Base-by-base conservation (phyloP, 2,888 invertebrate genomes). In the Acanthococcus lagerstroemiae region DNA sequence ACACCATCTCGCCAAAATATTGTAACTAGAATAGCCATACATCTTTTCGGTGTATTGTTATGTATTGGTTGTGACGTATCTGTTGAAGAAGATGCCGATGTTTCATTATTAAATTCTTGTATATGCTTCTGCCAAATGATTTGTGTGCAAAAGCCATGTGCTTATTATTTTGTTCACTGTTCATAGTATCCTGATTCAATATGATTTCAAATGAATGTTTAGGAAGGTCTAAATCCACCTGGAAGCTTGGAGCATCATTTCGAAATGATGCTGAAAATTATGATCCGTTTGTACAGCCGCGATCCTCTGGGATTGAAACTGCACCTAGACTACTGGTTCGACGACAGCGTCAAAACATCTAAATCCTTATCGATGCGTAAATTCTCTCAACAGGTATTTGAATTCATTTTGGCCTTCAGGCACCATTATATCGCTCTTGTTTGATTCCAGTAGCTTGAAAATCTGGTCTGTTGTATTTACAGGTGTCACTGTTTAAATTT, bases 401-500 rank as follows among this genome's bases (percentile, higher is more conserved):
- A n/a, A n/a, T n/a, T n/a, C n/a, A n/a, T n/a, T n/a, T 6, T 48
- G n/a, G n/a, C 48, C 48, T 17, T 48, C 48, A 48, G 48, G 48
- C 19, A 48, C 19, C 19, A 17, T 9, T 37, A 12, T 37, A 37
- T 37, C n/a, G 44, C 44, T 37, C 9, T 37, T 37, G 44, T n/a
- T n/a, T n/a, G n/a, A n/a, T n/a, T n/a, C n/a, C n/a, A n/a, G n/a
- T n/a, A n/a, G n/a, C n/a, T n/a, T n/a, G n/a, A n/a, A n/a, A n/a
- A n/a, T n/a, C n/a, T n/a, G n/a, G 56, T 37, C 4, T 9, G 26
- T 19, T 57, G 22, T 45, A 56, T 44, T 45, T 4, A 19, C 84
- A 89, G 63, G 87, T 89, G 5, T 85, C 88, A 0, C 78, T 96
- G 45, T 90, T 88, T 78, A 95, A 95, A 79, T 95, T 96, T 77